Base-by-base conservation (phyloP, 2,888 invertebrate species). In the Erebia palarica region DNA sequence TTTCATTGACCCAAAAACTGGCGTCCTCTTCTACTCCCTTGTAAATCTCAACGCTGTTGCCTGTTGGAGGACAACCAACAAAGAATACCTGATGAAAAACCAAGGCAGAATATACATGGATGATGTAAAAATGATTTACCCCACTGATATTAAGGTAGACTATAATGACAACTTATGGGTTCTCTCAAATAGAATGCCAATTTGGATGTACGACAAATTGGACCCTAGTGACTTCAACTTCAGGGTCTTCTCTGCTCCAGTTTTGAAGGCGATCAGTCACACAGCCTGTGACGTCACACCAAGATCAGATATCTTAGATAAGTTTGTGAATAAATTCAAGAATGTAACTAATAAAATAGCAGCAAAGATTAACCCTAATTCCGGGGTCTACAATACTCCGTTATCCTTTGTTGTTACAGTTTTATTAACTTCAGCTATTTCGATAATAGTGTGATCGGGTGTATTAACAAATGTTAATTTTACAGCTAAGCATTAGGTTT, bases 111-210 rank as follows among this genome's bases (percentile, higher is more conserved):
- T 97, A 65, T 96, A 95, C 75, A 95, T 95, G 95, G 96, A 95
- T 80, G 94, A 96, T 71, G 93, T 91, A 1, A 95, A 95, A 1
- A 95, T 97, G 95, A 92, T 96, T 0, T 97, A 96, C 79, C 96
- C 97, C 2, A 96, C 96, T 65, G 97, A 97, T 77, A 94, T 97
- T 1, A 97, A 96, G 86, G 96, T 97, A 0, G 96, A 97, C 76
- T 94, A 94, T 42, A 94, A 96, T 9, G 94, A 95, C 14, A 96
- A 94, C 57, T 83, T 97, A 0, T 97, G 96, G 96, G 95, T 96
- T 2, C 83, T 97, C 0, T 96, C 96, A 0, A 96, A 97, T 82
- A 94, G 95, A 72, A 86, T 97, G 79, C 96, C 96, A 0, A 90
- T 94, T 66, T 97, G 95, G 87, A 95, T 96, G 94, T 96, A 96